These are phyloP conservation scores for Formicarius rufipectus DNA, from an alignment of 2,113 vertebrate species.

Conservation along the genomic window DNA sequence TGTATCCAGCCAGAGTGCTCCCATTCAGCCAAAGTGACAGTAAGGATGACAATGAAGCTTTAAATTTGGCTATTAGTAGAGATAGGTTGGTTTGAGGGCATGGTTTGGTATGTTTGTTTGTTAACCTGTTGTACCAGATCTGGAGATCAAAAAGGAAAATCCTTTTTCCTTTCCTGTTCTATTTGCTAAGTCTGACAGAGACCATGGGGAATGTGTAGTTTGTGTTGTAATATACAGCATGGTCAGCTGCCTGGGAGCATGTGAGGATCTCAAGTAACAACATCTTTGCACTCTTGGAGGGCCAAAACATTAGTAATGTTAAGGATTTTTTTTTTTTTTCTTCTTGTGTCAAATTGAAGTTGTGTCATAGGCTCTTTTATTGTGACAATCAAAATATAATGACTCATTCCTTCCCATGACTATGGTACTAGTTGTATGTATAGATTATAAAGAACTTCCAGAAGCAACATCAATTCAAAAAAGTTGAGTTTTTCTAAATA, in stretches of 20 bases:
- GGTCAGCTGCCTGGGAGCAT: not conserved
- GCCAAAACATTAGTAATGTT: not conserved
- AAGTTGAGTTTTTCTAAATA: not conserved
- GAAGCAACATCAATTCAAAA: not conserved
- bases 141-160: not conserved
- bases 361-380: not conserved
- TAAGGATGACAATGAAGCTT: not conserved
- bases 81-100: not conserved
- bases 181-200: not conserved
- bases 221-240: not conserved
- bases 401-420: not conserved
- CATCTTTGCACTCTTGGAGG: fast-evolving
- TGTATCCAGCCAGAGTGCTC: not conserved
- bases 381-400: not conserved
- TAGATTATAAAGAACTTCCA: not conserved
- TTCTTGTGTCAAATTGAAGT: not conserved
- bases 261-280: not conserved
- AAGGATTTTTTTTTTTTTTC: not conserved
- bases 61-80: not conserved
- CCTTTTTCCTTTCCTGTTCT: not conserved
- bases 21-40: not conserved
- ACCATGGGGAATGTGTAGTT: not conserved
- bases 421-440: not conserved
- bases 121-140: not conserved
- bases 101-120: fast-evolving